Evolutionary conservation across 2,888 invertebrate genomes (phyloP).

Genomic region (Volucella inanis): DNA sequence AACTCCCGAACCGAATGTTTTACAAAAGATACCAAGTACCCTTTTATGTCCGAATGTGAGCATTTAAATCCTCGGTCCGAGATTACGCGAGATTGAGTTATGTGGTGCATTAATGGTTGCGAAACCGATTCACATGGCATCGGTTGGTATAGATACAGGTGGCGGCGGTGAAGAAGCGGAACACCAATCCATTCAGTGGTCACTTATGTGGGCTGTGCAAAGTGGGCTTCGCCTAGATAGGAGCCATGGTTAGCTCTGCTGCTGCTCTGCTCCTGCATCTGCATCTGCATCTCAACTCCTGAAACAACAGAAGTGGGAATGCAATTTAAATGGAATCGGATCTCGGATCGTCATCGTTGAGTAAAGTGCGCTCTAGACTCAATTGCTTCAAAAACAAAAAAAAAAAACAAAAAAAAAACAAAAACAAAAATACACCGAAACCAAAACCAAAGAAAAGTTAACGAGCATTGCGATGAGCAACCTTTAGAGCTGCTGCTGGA

Average conservation of each 20-base stretch:
- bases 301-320: slow-evolving; percentile 72
- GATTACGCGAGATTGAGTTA: slow-evolving; percentile 75
- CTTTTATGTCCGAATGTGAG: slow-evolving; percentile 75
- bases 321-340: slow-evolving; percentile 73
- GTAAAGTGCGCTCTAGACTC: slow-evolving; percentile 66
- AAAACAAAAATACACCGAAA: slow-evolving; percentile 3
- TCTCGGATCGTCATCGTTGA: slow-evolving; percentile 68
- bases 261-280: slow-evolving; percentile 18
- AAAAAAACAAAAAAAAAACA: background rate
- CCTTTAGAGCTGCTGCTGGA: slow-evolving; percentile 35
- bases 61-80: slow-evolving; percentile 73
- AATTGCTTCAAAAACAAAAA: slow-evolving; percentile 17
- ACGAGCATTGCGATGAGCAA: slow-evolving; percentile 33
- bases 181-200: slow-evolving; percentile 38
- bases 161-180: slow-evolving; percentile 6
- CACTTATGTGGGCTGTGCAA: slow-evolving; percentile 63
- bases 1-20: slow-evolving; percentile 77
- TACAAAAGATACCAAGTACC: slow-evolving; percentile 75
- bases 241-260: slow-evolving; percentile 25
- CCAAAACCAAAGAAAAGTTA: slow-evolving; percentile 14
- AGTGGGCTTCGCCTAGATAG: slow-evolving; percentile 62
- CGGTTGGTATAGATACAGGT: slow-evolving; percentile 3
- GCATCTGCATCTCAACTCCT: slow-evolving; percentile 57
- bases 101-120: slow-evolving; percentile 75
- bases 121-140: slow-evolving; percentile 67